Evolutionary conservation across 1,140 invertebrate species (phyloP).

Genomic region (Oedothorax gibbosus): DNA sequence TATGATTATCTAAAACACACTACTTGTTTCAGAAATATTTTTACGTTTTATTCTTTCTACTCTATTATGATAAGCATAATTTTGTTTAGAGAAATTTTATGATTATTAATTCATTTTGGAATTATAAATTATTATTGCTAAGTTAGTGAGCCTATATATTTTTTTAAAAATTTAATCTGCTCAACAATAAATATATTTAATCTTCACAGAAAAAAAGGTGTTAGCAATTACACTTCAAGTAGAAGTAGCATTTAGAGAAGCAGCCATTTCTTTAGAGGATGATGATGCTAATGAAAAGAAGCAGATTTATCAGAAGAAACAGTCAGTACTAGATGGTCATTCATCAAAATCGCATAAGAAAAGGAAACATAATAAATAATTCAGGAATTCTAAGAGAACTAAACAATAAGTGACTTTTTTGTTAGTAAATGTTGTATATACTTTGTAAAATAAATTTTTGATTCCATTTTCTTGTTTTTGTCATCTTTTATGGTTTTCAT

Average conservation of each 20-base stretch:
- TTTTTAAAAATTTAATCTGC: background rate
- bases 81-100: too few relatives aligned
- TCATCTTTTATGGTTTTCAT: background rate
- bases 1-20: too few relatives aligned
- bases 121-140: too few relatives aligned
- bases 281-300: slow-evolving; percentile 90
- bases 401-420: slow-evolving; percentile 65
- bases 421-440: background rate
- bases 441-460: background rate
- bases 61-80: too few relatives aligned
- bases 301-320: slow-evolving; percentile 87
- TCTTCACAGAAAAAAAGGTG: slow-evolving; percentile 78
- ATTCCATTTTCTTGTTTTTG: background rate
- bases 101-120: too few relatives aligned
- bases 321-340: slow-evolving; percentile 81
- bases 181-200: too few relatives aligned
- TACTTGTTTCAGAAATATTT: too few relatives aligned
- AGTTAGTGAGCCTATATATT: background rate
- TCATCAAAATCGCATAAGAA: background rate
- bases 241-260: slow-evolving; percentile 88
- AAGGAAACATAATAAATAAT: slow-evolving; percentile 7
- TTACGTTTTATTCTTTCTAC: too few relatives aligned
- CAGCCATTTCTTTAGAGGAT: slow-evolving; percentile 91
- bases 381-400: background rate
- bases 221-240: slow-evolving; percentile 90